Conservation (phyloP, 2,888 invertebrate species). For the Sphaerophoria taeniata region DNA sequence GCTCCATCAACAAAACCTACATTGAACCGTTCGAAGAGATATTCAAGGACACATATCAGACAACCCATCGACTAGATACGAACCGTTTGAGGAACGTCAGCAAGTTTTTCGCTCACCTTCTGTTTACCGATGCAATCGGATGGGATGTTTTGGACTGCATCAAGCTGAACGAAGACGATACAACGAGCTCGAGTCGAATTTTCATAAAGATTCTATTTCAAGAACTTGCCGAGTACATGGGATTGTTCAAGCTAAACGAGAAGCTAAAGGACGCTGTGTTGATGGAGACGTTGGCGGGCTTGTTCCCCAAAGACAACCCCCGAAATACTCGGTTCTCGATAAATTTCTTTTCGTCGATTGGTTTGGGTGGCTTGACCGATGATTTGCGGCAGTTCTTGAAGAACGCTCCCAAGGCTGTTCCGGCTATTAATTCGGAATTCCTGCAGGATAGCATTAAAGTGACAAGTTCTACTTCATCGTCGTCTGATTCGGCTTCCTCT, state of each 20-base stretch:
- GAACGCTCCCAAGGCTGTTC: conserved; percentile 81
- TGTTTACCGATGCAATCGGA: conserved; percentile 97
- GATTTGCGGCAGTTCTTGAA: conserved; percentile 95
- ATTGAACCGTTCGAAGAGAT: conserved; percentile 97
- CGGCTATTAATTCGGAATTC: conserved; percentile 80
- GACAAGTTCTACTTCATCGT: conserved; percentile 70
- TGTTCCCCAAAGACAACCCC: conserved; percentile 98
- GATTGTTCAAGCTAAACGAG: conserved; percentile 94
- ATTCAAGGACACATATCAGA: conserved; percentile 96
- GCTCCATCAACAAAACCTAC: conserved; percentile 96
- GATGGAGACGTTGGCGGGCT: conserved; percentile 92
- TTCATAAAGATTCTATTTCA: conserved; percentile 99
- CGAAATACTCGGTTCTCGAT: conserved; percentile 98
- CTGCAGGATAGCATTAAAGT: conserved; percentile 77
- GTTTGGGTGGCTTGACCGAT: conserved; percentile 97
- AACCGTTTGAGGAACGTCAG: conserved; percentile 98
- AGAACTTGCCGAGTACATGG: conserved; percentile 98
- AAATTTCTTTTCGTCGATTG: conserved; percentile 98
- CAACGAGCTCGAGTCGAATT: conserved; percentile 98
- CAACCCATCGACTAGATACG: conserved; percentile 97
- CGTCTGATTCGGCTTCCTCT: conserved; percentile 63
- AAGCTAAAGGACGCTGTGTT: conserved; percentile 95
- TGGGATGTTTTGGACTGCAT: conserved; percentile 97
- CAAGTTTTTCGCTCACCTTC: conserved; percentile 97
- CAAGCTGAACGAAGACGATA: conserved; percentile 97